phyloP scores from a whole-genome alignment of 2,113 vertebrate species.

The Panthera uncia region DNA sequence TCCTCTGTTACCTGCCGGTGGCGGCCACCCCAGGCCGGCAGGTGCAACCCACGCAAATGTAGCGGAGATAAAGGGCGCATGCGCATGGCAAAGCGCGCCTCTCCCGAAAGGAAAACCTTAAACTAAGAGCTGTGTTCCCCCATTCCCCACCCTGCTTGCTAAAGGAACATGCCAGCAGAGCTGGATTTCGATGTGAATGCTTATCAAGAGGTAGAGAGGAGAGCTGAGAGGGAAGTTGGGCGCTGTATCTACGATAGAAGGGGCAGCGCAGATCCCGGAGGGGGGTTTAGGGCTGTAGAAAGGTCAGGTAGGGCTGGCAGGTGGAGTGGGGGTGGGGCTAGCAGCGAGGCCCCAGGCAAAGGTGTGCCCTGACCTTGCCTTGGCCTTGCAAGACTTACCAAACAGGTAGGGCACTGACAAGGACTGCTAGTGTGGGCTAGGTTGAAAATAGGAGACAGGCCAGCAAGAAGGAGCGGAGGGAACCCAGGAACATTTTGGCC shows the following conservation, averaged over 20 bases:
- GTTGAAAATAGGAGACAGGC: neutral
- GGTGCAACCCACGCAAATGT: neutral
- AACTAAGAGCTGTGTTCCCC: neutral
- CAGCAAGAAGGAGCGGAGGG: neutral
- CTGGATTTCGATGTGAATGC: neutral
- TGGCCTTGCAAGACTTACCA: neutral
- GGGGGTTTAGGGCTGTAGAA: neutral
- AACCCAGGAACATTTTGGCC: neutral
- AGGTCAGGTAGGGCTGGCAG: neutral
- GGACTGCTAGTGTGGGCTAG: neutral
- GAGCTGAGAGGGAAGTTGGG: neutral
- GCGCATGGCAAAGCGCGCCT: neutral
- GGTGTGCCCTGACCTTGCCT: neutral
- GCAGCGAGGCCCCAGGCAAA: neutral
- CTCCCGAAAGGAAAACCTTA: neutral
- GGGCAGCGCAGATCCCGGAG: rapidly evolving
- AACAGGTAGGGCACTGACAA: neutral
- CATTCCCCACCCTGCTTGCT: neutral
- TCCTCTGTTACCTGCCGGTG: neutral
- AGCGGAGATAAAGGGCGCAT: neutral
- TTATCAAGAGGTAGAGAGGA: neutral
- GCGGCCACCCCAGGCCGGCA: neutral
- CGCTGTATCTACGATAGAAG: neutral
- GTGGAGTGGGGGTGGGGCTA: neutral
- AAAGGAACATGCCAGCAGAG: neutral